phyloP scores from a whole-genome alignment of 2,888 invertebrate genomes.

The Priocnemis perturbator region DNA sequence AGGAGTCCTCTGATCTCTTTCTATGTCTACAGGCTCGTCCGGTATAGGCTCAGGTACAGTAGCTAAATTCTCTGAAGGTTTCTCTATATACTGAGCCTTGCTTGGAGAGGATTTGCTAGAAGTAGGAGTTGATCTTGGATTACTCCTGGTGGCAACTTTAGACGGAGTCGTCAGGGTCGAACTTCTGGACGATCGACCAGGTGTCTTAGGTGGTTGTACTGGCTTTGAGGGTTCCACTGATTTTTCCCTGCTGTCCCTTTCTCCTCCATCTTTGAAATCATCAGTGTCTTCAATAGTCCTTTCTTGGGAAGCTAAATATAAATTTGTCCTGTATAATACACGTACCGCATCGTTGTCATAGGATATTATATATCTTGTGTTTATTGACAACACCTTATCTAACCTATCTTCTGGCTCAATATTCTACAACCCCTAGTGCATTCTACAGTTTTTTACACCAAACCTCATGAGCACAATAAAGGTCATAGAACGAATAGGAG shows the following conservation, averaged over 20 bases:
- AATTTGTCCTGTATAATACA: slow-evolving; percentile 3
- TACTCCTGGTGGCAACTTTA: slow-evolving; percentile 44
- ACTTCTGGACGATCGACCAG: slow-evolving; percentile 64
- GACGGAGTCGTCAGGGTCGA: slow-evolving; percentile 54
- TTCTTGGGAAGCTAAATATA: slow-evolving; percentile 30
- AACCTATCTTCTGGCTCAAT: no score
- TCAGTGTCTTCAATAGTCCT: slow-evolving; percentile 39
- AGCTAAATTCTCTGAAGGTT: slow-evolving; percentile 35
- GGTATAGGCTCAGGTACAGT: slow-evolving; percentile 34
- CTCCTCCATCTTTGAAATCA: slow-evolving; percentile 46
- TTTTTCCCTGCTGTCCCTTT: slow-evolving; percentile 52
- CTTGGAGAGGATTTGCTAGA: slow-evolving; percentile 32
- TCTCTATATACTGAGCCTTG: slow-evolving; percentile 47
- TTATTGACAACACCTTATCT: no score
- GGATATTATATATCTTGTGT: no score
- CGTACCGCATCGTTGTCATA: neutral
- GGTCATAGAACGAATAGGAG: no score
- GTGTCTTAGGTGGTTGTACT: slow-evolving; percentile 59
- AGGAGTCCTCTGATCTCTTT: slow-evolving; percentile 17
- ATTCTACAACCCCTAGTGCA: no score
- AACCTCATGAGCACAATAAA: no score
- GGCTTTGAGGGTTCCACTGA: slow-evolving; percentile 57
- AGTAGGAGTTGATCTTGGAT: slow-evolving; percentile 28
- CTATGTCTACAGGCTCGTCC: slow-evolving; percentile 20
- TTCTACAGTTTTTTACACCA: no score